Evolutionary conservation across 1,140 invertebrate genomes (phyloP).

Genomic region (Idris sp.): DNA sequence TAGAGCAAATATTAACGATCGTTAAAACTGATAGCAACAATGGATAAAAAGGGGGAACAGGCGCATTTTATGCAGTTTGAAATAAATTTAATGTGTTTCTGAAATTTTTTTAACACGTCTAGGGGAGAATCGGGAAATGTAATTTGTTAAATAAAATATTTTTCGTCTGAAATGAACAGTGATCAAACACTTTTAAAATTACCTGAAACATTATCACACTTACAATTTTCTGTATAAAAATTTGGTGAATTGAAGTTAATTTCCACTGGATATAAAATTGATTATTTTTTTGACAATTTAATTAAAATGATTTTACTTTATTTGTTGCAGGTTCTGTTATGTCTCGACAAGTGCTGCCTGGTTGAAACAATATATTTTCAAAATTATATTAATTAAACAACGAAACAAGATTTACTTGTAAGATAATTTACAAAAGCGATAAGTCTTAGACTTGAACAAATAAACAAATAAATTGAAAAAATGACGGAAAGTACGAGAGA

Average conservation of each 20-base stretch:
- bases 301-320: no score
- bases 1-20: slow-evolving; percentile 4
- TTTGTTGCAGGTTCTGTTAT: slow-evolving; percentile 65
- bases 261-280: no score
- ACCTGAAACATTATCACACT: no score
- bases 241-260: no score
- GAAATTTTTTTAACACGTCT: background rate
- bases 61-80: background rate
- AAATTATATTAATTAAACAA: slow-evolving; percentile 48
- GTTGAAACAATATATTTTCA: slow-evolving; percentile 46
- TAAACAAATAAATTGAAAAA: slow-evolving; percentile 38
- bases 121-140: no score
- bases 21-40: slow-evolving; percentile 1
- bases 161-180: no score
- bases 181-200: no score
- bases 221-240: no score
- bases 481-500: slow-evolving; percentile 70
- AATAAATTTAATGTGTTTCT: slow-evolving; percentile 1
- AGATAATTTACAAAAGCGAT: slow-evolving; percentile 32
- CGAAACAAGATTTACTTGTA: slow-evolving; percentile 43
- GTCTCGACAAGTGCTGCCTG: slow-evolving; percentile 64
- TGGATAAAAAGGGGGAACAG: background rate
- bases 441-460: slow-evolving; percentile 38
- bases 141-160: no score
- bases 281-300: no score